Base-by-base conservation (phyloP, 1,140 invertebrate genomes). In the Onthophagus taurus region DNA sequence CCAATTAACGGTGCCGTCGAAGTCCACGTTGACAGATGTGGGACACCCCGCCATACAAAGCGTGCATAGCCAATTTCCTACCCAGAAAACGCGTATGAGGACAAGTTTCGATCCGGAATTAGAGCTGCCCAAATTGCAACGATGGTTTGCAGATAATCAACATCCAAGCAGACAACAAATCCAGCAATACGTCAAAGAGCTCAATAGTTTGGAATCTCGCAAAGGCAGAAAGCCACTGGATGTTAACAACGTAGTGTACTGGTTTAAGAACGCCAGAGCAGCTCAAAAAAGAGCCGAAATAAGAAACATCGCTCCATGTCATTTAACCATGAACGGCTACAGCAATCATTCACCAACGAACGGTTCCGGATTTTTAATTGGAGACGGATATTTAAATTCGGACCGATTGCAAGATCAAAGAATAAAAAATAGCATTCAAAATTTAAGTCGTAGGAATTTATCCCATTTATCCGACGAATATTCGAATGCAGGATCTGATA, bases 251-350 rank as follows among this genome's bases (percentile, higher is more conserved):
- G 91, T 98, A 8, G 92, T 97, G 14, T 97, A 97, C 64, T 97
- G 94, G 94, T 97, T 98, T 64, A 98, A 97, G 67, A 97, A 98
- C 63, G 92, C 94, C 0, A 73, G 94, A 41, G 94, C 94, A 7
- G 93, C 94, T 2, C 87, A 92, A 63, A 93, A 96, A 60, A 71
- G 92, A 29, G 84, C 85, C 0, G 85, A 89, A 66, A 76, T 81
- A 42, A 71, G 85, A 39, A 73, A 68, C 49, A 69, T 74, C 31
- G 53, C 31, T 31, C 57, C 67, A 24, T 72, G 72, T 37, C 74
- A 74, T 52, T 59, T 76, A 23, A 62, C 70, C 4, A 53, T 61
- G n/a, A 80, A 80, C 53, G 76, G 76, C 12, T 78, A 77, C 48
- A 76, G 71, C 49, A 77, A 72, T 54, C 75, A 77, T 45, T 77